Evolutionary conservation across 2,888 invertebrate genomes (phyloP).

Genomic region (Spialia ferax): DNA sequence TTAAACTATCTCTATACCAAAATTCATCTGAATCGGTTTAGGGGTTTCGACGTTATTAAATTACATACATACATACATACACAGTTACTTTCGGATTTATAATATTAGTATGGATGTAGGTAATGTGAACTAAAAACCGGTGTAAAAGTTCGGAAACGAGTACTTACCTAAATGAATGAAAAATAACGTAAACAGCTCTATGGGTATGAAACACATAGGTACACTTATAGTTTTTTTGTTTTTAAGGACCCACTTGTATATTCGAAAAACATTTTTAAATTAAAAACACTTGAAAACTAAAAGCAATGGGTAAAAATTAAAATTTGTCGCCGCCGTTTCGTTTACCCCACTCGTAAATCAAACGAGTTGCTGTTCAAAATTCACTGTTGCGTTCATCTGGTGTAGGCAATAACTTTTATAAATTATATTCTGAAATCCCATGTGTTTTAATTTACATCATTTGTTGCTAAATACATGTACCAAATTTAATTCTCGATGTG

Average conservation of each 20-base stretch:
- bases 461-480: slow-evolving; percentile 5
- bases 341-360: slow-evolving; percentile 53
- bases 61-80: too few species aligned
- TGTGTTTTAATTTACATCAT: slow-evolving; percentile 17
- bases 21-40: too few species aligned
- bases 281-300: slow-evolving; percentile 43
- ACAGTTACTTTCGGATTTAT: too few species aligned
- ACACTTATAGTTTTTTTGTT: slow-evolving; percentile 3
- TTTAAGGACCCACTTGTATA: slow-evolving; percentile 26
- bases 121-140: slow-evolving; percentile 17
- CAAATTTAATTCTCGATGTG: not conserved
- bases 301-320: slow-evolving; percentile 47
- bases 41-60: too few species aligned
- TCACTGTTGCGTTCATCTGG: slow-evolving; percentile 50
- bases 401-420: slow-evolving; percentile 51
- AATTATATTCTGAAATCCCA: slow-evolving; percentile 12
- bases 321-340: slow-evolving; percentile 47
- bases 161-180: not conserved
- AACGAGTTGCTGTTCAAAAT: slow-evolving; percentile 50
- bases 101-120: not conserved
- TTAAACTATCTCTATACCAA: too few species aligned
- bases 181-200: slow-evolving; percentile 22
- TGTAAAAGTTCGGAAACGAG: not conserved
- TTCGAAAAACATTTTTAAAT: slow-evolving; percentile 30
- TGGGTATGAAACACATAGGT: slow-evolving; percentile 7